Conservation (phyloP, 2,797 vertebrate genomes). For the Galago senegalensis region DNA sequence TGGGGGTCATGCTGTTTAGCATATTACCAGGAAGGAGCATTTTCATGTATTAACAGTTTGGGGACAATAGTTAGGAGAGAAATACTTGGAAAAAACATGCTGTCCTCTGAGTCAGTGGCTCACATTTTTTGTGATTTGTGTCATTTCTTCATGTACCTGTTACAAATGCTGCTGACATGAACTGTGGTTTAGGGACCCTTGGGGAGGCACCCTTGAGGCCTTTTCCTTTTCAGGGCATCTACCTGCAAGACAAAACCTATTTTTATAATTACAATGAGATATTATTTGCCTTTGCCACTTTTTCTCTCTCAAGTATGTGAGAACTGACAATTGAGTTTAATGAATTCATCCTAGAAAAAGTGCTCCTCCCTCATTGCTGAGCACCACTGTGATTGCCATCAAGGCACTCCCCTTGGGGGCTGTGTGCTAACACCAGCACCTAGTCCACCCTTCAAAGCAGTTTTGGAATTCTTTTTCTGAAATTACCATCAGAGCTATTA, state of each 20-base stretch:
- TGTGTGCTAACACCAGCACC: no score
- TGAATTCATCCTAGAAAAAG: no score
- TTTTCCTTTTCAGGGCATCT: neutral
- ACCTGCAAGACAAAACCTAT: constrained; percentile 7
- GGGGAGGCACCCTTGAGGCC: neutral
- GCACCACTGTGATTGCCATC: no score
- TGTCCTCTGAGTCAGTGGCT: neutral
- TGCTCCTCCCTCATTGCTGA: no score
- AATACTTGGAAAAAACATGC: neutral
- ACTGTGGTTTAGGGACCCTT: neutral
- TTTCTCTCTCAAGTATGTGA: neutral
- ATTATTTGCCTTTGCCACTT: neutral
- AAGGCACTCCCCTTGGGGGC: no score
- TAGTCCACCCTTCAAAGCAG: no score
- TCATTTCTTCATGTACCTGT: constrained; percentile 12
- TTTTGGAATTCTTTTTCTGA: no score
- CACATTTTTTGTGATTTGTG: neutral
- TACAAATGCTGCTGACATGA: neutral
- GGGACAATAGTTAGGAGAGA: neutral
- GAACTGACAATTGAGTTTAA: no score
- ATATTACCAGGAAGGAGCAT: neutral
- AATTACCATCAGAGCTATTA: no score
- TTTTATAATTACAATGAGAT: neutral
- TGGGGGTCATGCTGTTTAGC: neutral
- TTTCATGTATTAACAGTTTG: neutral